These are phyloP conservation scores for Peromyscus maniculatus DNA, from an alignment of 2,113 vertebrate species.

Conservation along the genomic window DNA sequence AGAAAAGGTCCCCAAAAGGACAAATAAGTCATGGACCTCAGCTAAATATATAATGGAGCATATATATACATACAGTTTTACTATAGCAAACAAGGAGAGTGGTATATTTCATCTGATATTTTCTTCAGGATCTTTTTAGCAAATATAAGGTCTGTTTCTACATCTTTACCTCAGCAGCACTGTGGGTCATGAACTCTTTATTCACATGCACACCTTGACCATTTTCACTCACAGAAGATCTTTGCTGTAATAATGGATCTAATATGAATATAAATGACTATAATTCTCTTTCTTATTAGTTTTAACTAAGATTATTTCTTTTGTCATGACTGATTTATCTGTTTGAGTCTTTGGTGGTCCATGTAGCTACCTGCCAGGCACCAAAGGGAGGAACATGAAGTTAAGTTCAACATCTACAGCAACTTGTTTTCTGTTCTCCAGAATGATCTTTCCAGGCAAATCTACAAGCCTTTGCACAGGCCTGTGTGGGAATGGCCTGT, in stretches of 20 bases:
- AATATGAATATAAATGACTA: slow-evolving; percentile 79
- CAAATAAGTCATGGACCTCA: not conserved
- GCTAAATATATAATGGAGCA: not conserved
- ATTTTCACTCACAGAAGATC: not conserved
- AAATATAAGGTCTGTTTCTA: too few relatives aligned
- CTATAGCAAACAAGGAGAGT: too few relatives aligned
- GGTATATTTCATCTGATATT: too few relatives aligned
- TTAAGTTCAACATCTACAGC: slow-evolving; percentile 56
- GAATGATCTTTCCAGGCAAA: not conserved
- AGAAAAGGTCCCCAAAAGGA: not conserved
- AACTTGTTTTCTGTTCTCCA: not conserved
- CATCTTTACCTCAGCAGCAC: too few relatives aligned
- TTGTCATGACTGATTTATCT: slow-evolving; percentile 78
- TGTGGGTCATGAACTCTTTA: too few relatives aligned
- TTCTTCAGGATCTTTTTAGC: too few relatives aligned
- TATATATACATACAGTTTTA: not conserved
- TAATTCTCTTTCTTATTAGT: slow-evolving; percentile 82
- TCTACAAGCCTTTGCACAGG: not conserved
- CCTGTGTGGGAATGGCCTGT: not conserved
- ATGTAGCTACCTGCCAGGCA: slow-evolving; percentile 31
- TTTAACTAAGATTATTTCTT: slow-evolving; percentile 82
- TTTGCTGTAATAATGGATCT: slow-evolving; percentile 73
- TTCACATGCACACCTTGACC: too few relatives aligned
- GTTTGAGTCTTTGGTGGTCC: slow-evolving; percentile 47
- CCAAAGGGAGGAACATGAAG: not conserved